Conservation (phyloP, 2,888 invertebrate genomes). For the Exocentrus adspersus region DNA sequence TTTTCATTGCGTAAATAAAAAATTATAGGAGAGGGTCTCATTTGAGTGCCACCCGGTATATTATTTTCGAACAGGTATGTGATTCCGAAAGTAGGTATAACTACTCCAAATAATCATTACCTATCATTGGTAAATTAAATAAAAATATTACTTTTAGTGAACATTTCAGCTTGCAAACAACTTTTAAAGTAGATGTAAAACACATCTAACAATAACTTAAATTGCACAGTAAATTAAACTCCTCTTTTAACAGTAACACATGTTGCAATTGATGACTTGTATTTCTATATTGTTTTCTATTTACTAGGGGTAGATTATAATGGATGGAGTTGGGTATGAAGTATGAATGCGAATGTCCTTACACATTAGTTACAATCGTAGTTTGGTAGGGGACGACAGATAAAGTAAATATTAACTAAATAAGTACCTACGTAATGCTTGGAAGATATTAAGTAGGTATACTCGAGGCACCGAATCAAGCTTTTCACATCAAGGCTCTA, state of each 20-base stretch:
- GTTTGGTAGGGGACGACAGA: neutral
- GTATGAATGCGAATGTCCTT: neutral
- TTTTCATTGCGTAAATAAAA: too few relatives aligned
- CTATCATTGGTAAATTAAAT: too few relatives aligned
- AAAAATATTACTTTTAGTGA: too few relatives aligned
- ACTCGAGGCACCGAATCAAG: too few relatives aligned
- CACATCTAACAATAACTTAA: constrained; percentile 44
- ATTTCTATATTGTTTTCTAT: constrained; percentile 51
- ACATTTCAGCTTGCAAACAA: too few relatives aligned
- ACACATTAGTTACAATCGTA: neutral
- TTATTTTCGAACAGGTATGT: too few relatives aligned
- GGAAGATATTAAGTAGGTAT: constrained; percentile 54
- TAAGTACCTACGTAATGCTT: constrained; percentile 63
- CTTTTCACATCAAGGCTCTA: too few relatives aligned
- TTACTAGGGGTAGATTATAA: constrained; percentile 54
- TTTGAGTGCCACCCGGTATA: too few relatives aligned
- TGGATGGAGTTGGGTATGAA: constrained; percentile 50
- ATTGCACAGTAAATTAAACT: constrained; percentile 47
- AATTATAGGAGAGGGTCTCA: too few relatives aligned
- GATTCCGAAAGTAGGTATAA: too few relatives aligned
- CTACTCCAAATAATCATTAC: too few relatives aligned
- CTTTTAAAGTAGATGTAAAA: constrained; percentile 42
- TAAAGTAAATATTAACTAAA: neutral
- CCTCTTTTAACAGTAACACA: constrained; percentile 54
- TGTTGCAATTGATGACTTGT: constrained; percentile 57